Evolutionary conservation across 2,888 invertebrate genomes (phyloP).

Genomic region (Zaprionus lineosus): DNA sequence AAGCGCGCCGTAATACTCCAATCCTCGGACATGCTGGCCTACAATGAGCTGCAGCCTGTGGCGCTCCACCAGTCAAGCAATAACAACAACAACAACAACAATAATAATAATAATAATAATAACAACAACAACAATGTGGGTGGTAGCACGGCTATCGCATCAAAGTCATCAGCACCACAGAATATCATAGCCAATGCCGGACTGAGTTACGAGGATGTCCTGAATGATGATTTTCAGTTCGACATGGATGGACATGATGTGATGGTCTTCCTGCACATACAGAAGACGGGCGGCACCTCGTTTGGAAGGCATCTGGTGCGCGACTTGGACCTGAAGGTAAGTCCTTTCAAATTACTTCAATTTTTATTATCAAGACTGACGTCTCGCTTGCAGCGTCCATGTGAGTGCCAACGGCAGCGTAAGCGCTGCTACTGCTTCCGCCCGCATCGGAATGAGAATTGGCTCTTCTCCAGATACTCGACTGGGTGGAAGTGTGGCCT

Average conservation of each 20-base stretch:
- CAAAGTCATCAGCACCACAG: slow-evolving; percentile 77
- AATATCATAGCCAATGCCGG: slow-evolving; percentile 83
- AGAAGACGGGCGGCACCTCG: slow-evolving; percentile 99
- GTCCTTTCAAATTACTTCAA: no score
- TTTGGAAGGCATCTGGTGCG: slow-evolving; percentile 98
- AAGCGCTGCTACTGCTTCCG: slow-evolving; percentile 96
- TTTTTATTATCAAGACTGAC: no score
- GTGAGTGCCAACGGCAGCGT: slow-evolving; percentile 93
- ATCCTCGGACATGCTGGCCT: slow-evolving; percentile 83
- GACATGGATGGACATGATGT: slow-evolving; percentile 97
- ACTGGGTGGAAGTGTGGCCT: slow-evolving; percentile 99
- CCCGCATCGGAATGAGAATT: slow-evolving; percentile 95
- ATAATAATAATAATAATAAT: no score
- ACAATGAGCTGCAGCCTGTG: slow-evolving; percentile 77
- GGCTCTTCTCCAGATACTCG: slow-evolving; percentile 98
- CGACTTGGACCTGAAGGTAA: slow-evolving; percentile 91
- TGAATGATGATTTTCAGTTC: slow-evolving; percentile 93
- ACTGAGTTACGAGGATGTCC: slow-evolving; percentile 92
- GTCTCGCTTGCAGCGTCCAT: slow-evolving; percentile 91
- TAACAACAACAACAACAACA: slow-evolving; percentile 52
- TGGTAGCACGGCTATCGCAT: slow-evolving; percentile 61
- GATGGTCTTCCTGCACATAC: slow-evolving; percentile 98
- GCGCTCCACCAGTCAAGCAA: slow-evolving; percentile 56
- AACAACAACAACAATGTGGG: slow-evolving; percentile 42
- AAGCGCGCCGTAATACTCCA: slow-evolving; percentile 86